Percentiles rank a stretch among this genome's conserved stretches.
These are phyloP conservation scores for Dicyrtoma fusca DNA, from an alignment of 2,888 invertebrate genomes.

Conservation along the genomic window DNA sequence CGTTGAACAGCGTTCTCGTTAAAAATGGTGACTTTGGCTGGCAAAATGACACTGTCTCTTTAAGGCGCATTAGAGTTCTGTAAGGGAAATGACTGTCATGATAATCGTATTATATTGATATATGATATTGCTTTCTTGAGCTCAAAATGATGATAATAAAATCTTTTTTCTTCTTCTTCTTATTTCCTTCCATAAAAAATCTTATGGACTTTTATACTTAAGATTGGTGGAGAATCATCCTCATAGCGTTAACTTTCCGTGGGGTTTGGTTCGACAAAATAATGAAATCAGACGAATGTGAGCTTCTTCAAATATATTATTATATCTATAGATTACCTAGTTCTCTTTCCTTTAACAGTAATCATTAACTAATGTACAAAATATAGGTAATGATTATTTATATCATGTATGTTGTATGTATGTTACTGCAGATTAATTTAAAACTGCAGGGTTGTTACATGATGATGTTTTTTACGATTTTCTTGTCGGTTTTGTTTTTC, in stretches of 20 bases:
- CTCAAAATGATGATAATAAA: not conserved
- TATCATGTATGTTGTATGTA: no score
- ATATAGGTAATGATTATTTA: no score
- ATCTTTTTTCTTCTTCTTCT: no score
- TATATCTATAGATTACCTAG: not conserved
- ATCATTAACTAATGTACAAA: no score
- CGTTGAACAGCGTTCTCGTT: conserved; percentile 12
- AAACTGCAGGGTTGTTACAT: no score
- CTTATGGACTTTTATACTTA: not conserved
- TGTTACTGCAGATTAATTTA: no score
- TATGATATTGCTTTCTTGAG: not conserved
- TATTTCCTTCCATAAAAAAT: not conserved
- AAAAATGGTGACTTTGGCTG: conserved; percentile 6
- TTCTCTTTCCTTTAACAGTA: no score
- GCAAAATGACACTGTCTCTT: not conserved
- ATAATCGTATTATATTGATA: not conserved
- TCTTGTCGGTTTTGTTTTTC: not conserved
- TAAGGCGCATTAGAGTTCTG: not conserved
- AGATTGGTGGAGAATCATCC: conserved; percentile 20
- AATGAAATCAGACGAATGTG: not conserved
- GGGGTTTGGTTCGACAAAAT: conserved; percentile 28
- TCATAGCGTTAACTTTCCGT: conserved; percentile 18
- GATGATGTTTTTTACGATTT: no score
- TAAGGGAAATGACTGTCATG: not conserved
- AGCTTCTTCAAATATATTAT: not conserved